phyloP scores from a whole-genome alignment of 92 coral and sea anemone species.

The Anthopleura xanthogrammica region DNA sequence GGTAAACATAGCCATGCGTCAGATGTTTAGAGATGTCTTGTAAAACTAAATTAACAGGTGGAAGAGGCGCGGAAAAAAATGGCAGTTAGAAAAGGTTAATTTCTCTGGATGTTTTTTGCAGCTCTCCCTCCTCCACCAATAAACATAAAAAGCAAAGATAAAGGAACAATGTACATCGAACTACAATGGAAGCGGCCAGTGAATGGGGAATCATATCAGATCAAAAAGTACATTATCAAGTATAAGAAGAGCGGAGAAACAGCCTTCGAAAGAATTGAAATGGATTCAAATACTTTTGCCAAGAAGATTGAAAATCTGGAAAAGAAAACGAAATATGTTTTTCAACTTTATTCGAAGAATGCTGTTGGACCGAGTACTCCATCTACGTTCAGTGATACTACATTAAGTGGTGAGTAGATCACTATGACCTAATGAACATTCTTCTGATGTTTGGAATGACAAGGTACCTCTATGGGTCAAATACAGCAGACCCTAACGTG shows the following conservation, averaged over 20 bases:
- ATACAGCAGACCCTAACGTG: too few species aligned
- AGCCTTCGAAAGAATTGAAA: not conserved
- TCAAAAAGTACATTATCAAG: conserved; percentile 4
- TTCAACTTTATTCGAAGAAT: conserved; percentile 6
- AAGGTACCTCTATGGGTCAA: too few species aligned
- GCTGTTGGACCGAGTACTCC: not conserved
- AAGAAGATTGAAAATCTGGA: not conserved
- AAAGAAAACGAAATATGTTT: conserved; percentile 11
- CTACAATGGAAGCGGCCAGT: conserved; percentile 17
- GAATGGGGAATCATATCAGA: conserved; percentile 10
- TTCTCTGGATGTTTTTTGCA: not conserved
- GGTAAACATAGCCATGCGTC: not conserved
- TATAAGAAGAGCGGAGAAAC: not conserved
- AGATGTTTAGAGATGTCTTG: too few species aligned
- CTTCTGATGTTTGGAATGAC: too few species aligned
- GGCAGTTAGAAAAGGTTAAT: too few species aligned
- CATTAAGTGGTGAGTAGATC: conserved; percentile 22
- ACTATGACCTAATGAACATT: too few species aligned
- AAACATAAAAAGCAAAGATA: not conserved
- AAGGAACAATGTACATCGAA: conserved; percentile 7
- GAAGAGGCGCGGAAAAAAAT: too few species aligned
- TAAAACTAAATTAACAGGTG: too few species aligned
- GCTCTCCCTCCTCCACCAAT: conserved; percentile 29
- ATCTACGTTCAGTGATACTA: not conserved
- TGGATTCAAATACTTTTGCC: not conserved